Evolutionary conservation across 2,113 vertebrate species (phyloP).

Genomic region (Prolemur simus): DNA sequence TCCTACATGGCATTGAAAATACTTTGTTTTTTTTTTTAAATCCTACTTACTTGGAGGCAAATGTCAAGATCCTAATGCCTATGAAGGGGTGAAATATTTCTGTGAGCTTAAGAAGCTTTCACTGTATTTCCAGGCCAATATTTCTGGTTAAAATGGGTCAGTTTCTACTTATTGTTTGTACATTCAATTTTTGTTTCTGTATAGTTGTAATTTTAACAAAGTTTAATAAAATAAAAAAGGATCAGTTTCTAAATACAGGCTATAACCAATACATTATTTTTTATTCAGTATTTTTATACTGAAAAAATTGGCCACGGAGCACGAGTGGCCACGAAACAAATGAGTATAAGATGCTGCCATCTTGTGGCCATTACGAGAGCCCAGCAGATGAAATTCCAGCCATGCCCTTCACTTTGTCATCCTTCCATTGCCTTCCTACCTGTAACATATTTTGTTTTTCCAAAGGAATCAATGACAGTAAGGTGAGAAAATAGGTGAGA

Average conservation of each 20-base stretch:
- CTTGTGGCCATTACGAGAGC: neutral
- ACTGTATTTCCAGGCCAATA: neutral
- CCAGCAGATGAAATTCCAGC: neutral
- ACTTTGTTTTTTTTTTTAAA: neutral
- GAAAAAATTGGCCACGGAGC: neutral
- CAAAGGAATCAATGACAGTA: neutral
- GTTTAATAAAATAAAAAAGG: too few species aligned
- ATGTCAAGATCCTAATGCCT: slow-evolving; percentile 6
- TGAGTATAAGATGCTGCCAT: slow-evolving; percentile 43
- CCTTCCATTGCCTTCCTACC: neutral
- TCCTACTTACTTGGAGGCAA: neutral
- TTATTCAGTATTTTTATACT: neutral
- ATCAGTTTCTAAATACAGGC: neutral
- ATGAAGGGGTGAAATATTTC: neutral
- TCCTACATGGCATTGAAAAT: neutral
- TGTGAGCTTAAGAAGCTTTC: neutral
- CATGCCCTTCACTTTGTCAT: neutral
- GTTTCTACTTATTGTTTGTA: too few species aligned
- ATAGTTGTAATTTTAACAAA: too few species aligned
- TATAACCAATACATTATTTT: neutral
- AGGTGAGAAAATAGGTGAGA: neutral
- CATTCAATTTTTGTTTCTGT: too few species aligned
- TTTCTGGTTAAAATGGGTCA: slow-evolving; percentile 16
- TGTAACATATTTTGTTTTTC: neutral
- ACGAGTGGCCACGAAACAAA: neutral